These are phyloP conservation scores for Pantherophis vulpinus DNA, from an alignment of 2,797 vertebrate genomes.

Conservation along the genomic window DNA sequence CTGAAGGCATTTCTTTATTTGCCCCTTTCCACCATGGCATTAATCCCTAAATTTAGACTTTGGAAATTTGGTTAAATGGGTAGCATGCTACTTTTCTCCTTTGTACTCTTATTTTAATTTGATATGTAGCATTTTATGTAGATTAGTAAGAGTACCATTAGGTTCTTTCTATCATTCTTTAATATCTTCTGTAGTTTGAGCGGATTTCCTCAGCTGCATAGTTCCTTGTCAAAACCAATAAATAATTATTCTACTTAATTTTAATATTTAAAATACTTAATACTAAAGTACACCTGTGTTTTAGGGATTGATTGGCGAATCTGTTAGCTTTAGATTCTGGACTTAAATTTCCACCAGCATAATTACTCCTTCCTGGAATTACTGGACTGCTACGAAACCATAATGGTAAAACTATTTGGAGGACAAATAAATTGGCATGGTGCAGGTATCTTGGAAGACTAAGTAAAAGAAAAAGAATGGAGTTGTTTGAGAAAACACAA, in stretches of 20 bases:
- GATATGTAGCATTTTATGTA: background rate
- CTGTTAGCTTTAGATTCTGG: background rate
- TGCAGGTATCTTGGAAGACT: background rate
- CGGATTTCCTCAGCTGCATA: background rate
- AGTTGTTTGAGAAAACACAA: background rate
- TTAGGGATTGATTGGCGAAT: background rate
- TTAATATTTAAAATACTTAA: background rate
- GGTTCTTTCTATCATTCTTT: background rate
- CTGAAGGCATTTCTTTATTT: background rate
- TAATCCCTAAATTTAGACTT: background rate
- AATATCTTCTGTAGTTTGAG: background rate
- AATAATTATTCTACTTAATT: background rate
- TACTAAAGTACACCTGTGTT: background rate
- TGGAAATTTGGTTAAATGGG: background rate
- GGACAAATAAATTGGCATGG: background rate
- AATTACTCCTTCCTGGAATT: background rate
- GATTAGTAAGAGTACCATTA: background rate
- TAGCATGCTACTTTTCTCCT: background rate
- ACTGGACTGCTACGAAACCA: background rate
- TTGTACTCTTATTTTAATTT: background rate
- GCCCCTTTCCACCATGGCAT: background rate
- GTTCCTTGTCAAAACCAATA: background rate
- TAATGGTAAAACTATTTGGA: background rate
- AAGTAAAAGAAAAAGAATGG: background rate
- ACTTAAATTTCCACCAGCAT: background rate